A percentile compares a stretch with the other conserved stretches of the same genome.
These are phyloP conservation scores for Bradypodion pumilum DNA, from an alignment of 2,797 vertebrate genomes.

Conservation along the genomic window DNA sequence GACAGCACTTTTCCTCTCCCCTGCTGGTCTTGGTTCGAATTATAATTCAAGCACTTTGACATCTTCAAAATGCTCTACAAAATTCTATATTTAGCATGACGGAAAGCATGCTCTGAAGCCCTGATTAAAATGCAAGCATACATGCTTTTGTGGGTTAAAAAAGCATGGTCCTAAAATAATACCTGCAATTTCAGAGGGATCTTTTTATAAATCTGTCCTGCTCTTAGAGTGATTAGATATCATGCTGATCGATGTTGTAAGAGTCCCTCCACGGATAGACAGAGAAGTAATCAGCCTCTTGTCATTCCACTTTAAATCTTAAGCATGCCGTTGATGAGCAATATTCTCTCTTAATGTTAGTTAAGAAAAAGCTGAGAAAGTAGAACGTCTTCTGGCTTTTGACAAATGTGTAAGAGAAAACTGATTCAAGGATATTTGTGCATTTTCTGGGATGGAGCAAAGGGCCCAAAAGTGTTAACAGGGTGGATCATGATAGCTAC, in stretches of 20 bases:
- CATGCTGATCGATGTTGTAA: slow-evolving; percentile 37
- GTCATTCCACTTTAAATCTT: slow-evolving; percentile 38
- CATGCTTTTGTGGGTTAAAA: background rate
- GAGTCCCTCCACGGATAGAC: slow-evolving; percentile 18
- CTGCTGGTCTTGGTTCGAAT: background rate
- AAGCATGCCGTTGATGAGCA: background rate
- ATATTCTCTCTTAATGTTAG: slow-evolving; percentile 14
- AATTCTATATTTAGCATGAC: slow-evolving; percentile 35
- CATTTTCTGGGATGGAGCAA: no score
- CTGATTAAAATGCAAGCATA: slow-evolving; percentile 15
- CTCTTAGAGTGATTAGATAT: slow-evolving; percentile 24
- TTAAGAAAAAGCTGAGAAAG: background rate
- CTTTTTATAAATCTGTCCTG: slow-evolving; percentile 2
- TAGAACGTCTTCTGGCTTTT: no score
- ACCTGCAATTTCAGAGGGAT: slow-evolving; percentile 6
- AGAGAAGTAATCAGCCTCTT: slow-evolving; percentile 16
- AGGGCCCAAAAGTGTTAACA: no score
- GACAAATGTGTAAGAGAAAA: no score
- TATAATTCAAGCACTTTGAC: slow-evolving; percentile 28
- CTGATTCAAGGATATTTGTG: no score
- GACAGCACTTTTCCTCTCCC: no score
- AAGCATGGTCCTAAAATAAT: slow-evolving; percentile 19
- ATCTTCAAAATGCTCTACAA: slow-evolving; percentile 11
- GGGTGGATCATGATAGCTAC: slow-evolving; percentile 30
- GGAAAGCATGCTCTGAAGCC: background rate